These are phyloP conservation scores for Anguilla pacifica DNA, from an alignment of 2,797 vertebrate species.

Conservation along the genomic window DNA sequence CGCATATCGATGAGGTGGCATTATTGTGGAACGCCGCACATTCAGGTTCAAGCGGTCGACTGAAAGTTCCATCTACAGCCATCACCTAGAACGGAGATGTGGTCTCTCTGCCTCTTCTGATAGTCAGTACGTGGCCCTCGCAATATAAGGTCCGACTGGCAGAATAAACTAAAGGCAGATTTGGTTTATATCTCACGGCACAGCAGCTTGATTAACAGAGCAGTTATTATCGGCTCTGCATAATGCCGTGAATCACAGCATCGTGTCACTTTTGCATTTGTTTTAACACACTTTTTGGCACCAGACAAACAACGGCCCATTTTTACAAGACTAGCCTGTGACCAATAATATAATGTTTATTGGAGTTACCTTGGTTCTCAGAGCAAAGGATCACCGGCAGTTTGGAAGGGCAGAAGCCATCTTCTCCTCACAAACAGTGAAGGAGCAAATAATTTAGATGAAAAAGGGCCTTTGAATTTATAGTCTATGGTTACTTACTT, in stretches of 20 bases:
- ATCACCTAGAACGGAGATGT: slow-evolving; percentile 42
- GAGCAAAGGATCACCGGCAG: not conserved
- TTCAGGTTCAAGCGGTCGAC: slow-evolving; percentile 48
- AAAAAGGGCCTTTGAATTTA: not conserved
- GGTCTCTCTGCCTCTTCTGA: slow-evolving; percentile 40
- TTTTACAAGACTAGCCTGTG: not conserved
- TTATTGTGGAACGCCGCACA: slow-evolving; percentile 39
- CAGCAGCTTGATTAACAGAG: slow-evolving; percentile 23
- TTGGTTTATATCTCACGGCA: slow-evolving; percentile 24
- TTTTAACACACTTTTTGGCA: slow-evolving; percentile 1
- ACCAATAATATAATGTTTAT: not conserved
- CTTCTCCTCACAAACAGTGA: not conserved
- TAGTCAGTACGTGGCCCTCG: slow-evolving; percentile 44
- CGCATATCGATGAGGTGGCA: slow-evolving; percentile 43
- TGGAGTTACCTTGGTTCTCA: not conserved
- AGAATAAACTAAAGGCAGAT: slow-evolving; percentile 45
- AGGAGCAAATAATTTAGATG: not conserved
- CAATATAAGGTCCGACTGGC: slow-evolving; percentile 39
- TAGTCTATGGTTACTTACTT: too few relatives aligned
- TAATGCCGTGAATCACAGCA: slow-evolving; percentile 28
- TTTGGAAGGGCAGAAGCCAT: not conserved
- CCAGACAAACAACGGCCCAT: not conserved
- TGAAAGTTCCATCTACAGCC: slow-evolving; percentile 48
- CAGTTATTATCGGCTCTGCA: slow-evolving; percentile 40
- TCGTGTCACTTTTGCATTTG: not conserved